Conservation (phyloP, 2,888 invertebrate genomes). For the Hydraecia micacea region DNA sequence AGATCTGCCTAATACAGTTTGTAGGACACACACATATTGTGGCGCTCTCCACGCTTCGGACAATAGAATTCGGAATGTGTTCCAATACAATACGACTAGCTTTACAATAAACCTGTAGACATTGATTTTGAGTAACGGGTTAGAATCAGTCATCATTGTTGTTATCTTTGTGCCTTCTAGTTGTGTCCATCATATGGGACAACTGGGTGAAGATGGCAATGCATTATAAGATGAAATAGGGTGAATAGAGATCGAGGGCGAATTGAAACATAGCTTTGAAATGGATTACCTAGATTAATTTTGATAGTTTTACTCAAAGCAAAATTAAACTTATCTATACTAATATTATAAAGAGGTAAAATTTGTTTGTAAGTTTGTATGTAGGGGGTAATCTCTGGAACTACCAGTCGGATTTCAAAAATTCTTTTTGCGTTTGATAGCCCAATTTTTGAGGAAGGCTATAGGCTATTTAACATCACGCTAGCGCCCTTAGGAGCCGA, state of each 20-base stretch:
- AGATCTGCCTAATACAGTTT: not conserved
- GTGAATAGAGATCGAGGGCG: not conserved
- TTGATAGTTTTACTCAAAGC: not conserved
- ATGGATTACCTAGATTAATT: not conserved
- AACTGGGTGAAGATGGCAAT: not conserved
- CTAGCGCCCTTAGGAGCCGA: too few relatives aligned
- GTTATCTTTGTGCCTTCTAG: not conserved
- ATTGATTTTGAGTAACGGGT: not conserved
- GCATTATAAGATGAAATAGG: not conserved
- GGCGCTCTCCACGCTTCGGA: not conserved
- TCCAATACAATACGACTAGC: not conserved
- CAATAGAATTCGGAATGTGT: constrained; percentile 5
- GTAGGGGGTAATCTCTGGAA: too few relatives aligned
- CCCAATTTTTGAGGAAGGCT: too few relatives aligned
- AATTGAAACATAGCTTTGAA: not conserved
- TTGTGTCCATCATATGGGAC: not conserved
- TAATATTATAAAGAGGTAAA: too few relatives aligned
- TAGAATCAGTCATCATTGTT: not conserved
- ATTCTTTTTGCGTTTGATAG: too few relatives aligned
- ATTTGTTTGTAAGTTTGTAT: too few relatives aligned
- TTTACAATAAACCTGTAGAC: not conserved
- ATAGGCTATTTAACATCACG: too few relatives aligned
- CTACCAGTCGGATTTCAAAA: too few relatives aligned
- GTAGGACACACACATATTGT: not conserved
- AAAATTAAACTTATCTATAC: not conserved